These are phyloP conservation scores for Coleophora flavipennella DNA, from an alignment of 2,888 invertebrate species.

Conservation along the genomic window DNA sequence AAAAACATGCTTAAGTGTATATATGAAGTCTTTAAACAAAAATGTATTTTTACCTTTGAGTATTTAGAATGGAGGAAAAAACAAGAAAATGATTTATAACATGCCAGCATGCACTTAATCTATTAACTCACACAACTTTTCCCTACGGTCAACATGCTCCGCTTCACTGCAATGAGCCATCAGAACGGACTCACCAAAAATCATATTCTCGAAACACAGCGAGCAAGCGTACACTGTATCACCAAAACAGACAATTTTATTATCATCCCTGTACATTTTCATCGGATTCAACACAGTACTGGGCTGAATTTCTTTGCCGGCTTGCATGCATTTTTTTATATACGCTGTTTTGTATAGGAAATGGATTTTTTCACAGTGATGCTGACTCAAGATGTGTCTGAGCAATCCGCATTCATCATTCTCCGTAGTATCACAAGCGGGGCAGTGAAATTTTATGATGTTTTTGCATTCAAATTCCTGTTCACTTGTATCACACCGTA, in stretches of 20 bases:
- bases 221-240: conserved; percentile 59
- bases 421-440: conserved; percentile 38
- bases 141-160: conserved; percentile 39
- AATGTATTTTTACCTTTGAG: too few species aligned
- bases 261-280: conserved; percentile 61
- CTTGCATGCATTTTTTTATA: conserved; percentile 53
- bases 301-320: conserved; percentile 55
- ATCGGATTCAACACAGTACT: conserved; percentile 59
- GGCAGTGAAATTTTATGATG: conserved; percentile 43
- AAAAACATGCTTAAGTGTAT: too few species aligned
- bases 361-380: conserved; percentile 57
- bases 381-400: conserved; percentile 45
- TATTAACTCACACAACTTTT: conserved; percentile 38
- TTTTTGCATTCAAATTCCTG: conserved; percentile 33
- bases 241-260: conserved; percentile 64
- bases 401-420: conserved; percentile 45
- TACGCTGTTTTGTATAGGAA: conserved; percentile 61
- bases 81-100: conserved; percentile 1
- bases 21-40: too few species aligned
- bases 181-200: conserved; percentile 52
- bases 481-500: conserved; percentile 33
- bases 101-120: conserved; percentile 28
- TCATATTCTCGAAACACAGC: conserved; percentile 53
- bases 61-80: too few species aligned
- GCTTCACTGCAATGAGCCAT: conserved; percentile 49